Percentiles rank a stretch among this genome's conserved stretches.
Conservation (phyloP, 2,113 vertebrate genomes). For the Zosterops lateralis region DNA sequence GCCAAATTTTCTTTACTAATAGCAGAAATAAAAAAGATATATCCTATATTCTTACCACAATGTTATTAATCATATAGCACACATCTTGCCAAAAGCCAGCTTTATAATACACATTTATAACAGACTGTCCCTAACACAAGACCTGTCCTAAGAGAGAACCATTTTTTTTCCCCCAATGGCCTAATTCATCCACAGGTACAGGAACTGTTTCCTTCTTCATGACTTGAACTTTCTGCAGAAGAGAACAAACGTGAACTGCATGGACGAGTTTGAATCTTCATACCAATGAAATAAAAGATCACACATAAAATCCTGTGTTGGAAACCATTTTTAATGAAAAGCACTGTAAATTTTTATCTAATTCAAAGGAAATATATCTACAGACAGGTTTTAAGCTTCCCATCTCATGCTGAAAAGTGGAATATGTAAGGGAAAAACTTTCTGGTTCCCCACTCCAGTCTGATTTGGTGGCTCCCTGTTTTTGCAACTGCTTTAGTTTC, state of each 20-base stretch:
- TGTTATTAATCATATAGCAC: too few relatives aligned
- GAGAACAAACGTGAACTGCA: background rate
- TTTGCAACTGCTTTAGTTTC: background rate
- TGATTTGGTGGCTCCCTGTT: background rate
- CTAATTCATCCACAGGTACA: background rate
- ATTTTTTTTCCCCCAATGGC: fast-evolving
- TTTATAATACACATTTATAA: too few relatives aligned
- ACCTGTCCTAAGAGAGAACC: background rate
- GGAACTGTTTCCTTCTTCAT: background rate
- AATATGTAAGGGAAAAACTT: background rate
- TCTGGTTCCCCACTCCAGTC: background rate
- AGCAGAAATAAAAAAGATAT: too few relatives aligned
- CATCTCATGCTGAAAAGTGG: background rate
- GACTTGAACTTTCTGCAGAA: background rate
- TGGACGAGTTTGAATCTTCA: background rate
- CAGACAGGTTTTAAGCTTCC: background rate
- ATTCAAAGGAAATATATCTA: background rate
- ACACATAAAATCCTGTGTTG: background rate
- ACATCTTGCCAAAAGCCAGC: too few relatives aligned
- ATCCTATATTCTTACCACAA: too few relatives aligned
- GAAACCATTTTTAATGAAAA: background rate
- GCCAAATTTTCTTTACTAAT: too few relatives aligned
- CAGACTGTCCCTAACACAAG: background rate
- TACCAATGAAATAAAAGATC: background rate
- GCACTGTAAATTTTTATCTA: background rate